Conservation (phyloP, 1,140 invertebrate genomes). For the Hormaphis cornu region DNA sequence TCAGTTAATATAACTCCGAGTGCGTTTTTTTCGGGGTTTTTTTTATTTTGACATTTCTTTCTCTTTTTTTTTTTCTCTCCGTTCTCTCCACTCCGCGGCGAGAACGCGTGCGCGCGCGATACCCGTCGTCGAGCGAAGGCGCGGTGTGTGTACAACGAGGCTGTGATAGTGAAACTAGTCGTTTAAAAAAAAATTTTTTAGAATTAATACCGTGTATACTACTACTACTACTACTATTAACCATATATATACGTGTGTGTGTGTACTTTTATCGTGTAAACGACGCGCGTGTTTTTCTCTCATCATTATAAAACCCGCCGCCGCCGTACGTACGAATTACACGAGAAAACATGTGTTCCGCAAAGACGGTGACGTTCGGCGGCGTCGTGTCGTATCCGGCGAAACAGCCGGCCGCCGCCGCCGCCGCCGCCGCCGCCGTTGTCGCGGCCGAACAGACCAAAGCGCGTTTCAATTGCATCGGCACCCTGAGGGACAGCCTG, state of each 20-base stretch:
- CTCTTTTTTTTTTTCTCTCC: neutral
- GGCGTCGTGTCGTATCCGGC: conserved; percentile 37
- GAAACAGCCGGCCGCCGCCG: neutral
- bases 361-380: conserved; percentile 38
- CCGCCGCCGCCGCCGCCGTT: no score
- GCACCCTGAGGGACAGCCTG: conserved; percentile 40
- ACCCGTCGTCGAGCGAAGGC: neutral
- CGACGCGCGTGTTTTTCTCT: no score
- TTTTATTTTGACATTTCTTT: neutral
- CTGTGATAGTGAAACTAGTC: conserved; percentile 31
- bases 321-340: no score
- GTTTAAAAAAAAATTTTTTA: neutral
- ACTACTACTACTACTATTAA: neutral
- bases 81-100: neutral
- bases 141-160: neutral
- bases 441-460: conserved; percentile 32
- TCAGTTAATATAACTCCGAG: conserved; percentile 28
- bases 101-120: neutral
- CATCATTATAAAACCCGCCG: no score
- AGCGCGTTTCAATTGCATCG: conserved; percentile 38
- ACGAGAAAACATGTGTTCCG: conserved; percentile 33
- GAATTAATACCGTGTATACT: neutral
- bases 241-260: no score
- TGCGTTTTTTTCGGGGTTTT: neutral
- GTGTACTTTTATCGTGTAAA: no score